Evolutionary conservation across 2,113 vertebrate species (phyloP).

Genomic region (Laticauda laticaudata): DNA sequence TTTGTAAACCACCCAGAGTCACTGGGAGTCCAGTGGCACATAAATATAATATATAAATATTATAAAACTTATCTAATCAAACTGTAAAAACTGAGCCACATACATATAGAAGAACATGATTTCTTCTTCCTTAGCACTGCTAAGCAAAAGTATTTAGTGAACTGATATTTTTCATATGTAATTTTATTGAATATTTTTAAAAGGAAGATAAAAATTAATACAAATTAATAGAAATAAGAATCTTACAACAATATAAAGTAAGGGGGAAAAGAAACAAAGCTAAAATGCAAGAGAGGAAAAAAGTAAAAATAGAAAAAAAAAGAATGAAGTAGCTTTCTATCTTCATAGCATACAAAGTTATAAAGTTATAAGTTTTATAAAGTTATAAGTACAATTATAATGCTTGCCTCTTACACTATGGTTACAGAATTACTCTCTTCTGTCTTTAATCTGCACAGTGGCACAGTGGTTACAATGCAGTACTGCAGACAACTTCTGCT

Average conservation of each 20-base stretch:
- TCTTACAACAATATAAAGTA: background rate
- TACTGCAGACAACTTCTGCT: no score
- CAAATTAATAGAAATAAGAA: background rate
- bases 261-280: background rate
- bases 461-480: no score
- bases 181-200: background rate
- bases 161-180: background rate
- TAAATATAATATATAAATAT: background rate
- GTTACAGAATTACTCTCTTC: background rate
- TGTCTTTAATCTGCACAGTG: background rate
- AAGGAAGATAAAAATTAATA: background rate
- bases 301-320: background rate
- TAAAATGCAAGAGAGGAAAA: background rate
- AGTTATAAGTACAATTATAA: background rate
- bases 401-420: background rate
- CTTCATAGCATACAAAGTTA: background rate
- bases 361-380: no score
- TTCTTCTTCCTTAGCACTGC: background rate
- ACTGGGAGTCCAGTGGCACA: background rate
- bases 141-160: background rate
- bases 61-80: background rate
- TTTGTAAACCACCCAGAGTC: background rate
- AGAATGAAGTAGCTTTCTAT: background rate
- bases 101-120: background rate
- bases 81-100: background rate